Evolutionary conservation across 2,113 vertebrate genomes (phyloP).

Genomic region (Cavia porcellus): DNA sequence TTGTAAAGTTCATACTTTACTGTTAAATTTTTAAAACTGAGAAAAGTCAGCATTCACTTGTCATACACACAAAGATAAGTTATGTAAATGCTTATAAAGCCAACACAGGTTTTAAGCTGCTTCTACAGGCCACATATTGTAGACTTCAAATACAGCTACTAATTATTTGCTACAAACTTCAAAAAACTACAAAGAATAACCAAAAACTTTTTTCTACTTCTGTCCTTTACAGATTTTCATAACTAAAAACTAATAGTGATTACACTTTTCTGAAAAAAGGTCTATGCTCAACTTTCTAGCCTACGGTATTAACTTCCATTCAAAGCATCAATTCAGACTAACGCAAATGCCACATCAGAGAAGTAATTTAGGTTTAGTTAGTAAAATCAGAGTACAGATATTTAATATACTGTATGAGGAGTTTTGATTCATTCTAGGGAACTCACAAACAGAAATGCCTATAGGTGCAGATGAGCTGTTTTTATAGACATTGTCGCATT

Average conservation of each 20-base stretch:
- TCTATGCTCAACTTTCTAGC: neutral
- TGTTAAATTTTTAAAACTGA: slow-evolving; percentile 23
- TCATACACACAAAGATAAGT: slow-evolving; percentile 17
- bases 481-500: slow-evolving; percentile 20
- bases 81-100: slow-evolving; percentile 28
- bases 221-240: slow-evolving; percentile 7
- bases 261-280: neutral
- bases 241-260: slow-evolving; percentile 27
- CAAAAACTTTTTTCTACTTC: slow-evolving; percentile 20
- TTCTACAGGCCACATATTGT: neutral
- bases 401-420: neutral
- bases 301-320: neutral
- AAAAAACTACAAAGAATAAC: neutral
- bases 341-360: slow-evolving; percentile 17
- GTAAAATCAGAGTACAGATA: neutral
- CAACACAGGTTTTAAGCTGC: neutral
- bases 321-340: neutral
- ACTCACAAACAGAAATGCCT: neutral
- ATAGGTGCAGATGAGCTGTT: neutral
- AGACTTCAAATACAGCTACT: slow-evolving; percentile 37
- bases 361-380: neutral
- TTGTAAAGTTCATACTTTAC: slow-evolving; percentile 8
- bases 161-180: slow-evolving; percentile 28
- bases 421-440: neutral
- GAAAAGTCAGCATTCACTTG: neutral